phyloP scores from a whole-genome alignment of 2,888 invertebrate species.

The Steinernema scapterisci region DNA sequence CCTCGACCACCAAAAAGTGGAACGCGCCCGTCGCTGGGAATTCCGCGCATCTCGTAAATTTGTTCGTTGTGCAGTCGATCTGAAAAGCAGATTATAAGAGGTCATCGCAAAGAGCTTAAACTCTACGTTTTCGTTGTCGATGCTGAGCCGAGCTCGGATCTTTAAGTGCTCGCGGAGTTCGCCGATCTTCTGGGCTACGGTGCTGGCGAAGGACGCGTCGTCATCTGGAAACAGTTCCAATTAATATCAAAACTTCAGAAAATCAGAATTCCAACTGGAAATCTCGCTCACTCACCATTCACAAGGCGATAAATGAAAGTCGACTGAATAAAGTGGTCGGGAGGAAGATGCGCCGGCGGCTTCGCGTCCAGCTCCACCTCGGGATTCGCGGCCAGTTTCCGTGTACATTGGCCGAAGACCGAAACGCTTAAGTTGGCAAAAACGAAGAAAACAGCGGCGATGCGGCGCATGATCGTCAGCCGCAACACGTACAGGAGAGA shows the following conservation, averaged over 20 bases:
- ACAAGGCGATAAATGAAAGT: constrained; percentile 52
- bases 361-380: background rate
- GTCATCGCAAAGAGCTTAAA: constrained; percentile 19
- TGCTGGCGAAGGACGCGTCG: constrained; percentile 37
- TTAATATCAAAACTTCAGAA: background rate
- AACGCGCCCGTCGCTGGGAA: constrained; percentile 50
- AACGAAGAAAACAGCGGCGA: background rate
- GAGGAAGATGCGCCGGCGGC: constrained; percentile 39
- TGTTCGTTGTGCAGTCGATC: constrained; percentile 47
- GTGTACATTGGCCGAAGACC: background rate
- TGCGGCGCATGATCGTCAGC: constrained; percentile 4
- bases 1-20: constrained; percentile 62
- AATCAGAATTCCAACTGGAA: background rate
- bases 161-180: constrained; percentile 46
- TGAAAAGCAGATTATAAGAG: constrained; percentile 6
- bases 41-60: constrained; percentile 53
- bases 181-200: constrained; percentile 36
- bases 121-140: constrained; percentile 61
- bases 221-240: constrained; percentile 39
- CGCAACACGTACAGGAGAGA: constrained; percentile 26
- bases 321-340: constrained; percentile 58
- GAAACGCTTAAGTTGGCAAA: background rate
- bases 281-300: constrained; percentile 46
- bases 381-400: background rate
- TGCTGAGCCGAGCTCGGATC: constrained; percentile 49